Evolutionary conservation across 2,888 invertebrate genomes (phyloP).

Genomic region (Chaetogeoica ovagalla): DNA sequence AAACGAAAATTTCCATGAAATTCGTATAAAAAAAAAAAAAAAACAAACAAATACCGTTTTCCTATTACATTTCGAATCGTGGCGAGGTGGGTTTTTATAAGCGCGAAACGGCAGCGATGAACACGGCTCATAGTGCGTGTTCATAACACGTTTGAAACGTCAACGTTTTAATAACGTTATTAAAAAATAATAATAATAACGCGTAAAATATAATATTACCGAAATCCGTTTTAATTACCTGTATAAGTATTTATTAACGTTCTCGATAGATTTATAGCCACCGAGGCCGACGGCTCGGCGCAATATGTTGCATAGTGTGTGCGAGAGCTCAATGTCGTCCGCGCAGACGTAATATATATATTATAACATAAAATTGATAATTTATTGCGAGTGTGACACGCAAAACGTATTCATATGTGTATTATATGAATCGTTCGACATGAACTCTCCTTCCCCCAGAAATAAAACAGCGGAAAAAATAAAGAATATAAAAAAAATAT

Average conservation of each 20-base stretch:
- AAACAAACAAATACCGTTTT: no score
- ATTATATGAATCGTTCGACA: slow-evolving; percentile 20
- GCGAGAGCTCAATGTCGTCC: no score
- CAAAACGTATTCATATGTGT: not conserved
- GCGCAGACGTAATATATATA: not conserved
- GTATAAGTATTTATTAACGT: not conserved
- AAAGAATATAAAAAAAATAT: no score
- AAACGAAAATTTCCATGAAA: no score
- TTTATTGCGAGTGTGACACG: slow-evolving; percentile 18
- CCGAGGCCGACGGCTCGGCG: not conserved
- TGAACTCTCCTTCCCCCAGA: no score
- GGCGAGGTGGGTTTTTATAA: no score
- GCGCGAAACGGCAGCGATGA: no score
- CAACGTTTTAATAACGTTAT: slow-evolving; percentile 1
- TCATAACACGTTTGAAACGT: not conserved
- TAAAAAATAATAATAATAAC: not conserved
- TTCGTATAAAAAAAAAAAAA: no score
- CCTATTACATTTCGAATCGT: no score
- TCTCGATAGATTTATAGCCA: slow-evolving; percentile 34
- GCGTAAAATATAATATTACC: not conserved
- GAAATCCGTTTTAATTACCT: not conserved
- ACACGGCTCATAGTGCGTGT: no score
- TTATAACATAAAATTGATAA: slow-evolving; percentile 12
- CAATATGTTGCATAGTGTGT: no score
- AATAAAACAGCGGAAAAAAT: no score